Evolutionary conservation across 2,113 vertebrate genomes (phyloP), one percentile per base, ranked within the genome.

Genomic region (Amia ocellicauda): DNA sequence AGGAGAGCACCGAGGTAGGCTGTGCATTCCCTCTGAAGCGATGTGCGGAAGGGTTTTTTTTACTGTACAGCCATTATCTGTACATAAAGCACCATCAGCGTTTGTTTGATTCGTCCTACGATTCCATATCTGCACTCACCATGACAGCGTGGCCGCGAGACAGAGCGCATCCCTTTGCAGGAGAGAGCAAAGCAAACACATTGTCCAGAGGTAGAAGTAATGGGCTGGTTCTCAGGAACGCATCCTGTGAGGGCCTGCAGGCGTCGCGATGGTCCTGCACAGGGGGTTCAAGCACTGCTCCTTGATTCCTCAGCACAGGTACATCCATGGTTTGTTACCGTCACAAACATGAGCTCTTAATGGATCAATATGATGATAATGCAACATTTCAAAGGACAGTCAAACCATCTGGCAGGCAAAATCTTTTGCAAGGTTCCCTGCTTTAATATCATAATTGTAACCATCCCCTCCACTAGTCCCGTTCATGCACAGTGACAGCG

Each of bases 1-100:
- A 87, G 67, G 66, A 74, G 85, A 93, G 92, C 93, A 95, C 93
- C 92, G 87, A 83, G 78, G 66, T 78, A 77, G 60, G 50, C 68
- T 74, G 73, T 71, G 62, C 40, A 42, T 22, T 53, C 78, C 65
- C 69, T 69, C 31, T 43, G 47, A 70, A 70, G 24, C 47, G 31
- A 71, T 72, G 62, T 68, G 52, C 54, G 59, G 28, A 42, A 59
- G 55, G 67, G 74, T 36, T 36, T 36, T 36, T n/a, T n/a, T n/a
- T n/a, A n/a, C n/a, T n/a, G n/a, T n/a, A n/a, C n/a, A n/a, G n/a
- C n/a, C n/a, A n/a, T n/a, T n/a, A n/a, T n/a, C n/a, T n/a, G n/a
- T n/a, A n/a, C 31, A 36, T 36, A 36, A 36, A 82, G 78, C 82
- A 79, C 74, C 80, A 72, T 36, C 11, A 36, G 5, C 31, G 31